A percentile compares a stretch with the other conserved stretches of the same genome.
Conservation (phyloP, 2,797 vertebrate species). For the Typhlichthys subterraneus region DNA sequence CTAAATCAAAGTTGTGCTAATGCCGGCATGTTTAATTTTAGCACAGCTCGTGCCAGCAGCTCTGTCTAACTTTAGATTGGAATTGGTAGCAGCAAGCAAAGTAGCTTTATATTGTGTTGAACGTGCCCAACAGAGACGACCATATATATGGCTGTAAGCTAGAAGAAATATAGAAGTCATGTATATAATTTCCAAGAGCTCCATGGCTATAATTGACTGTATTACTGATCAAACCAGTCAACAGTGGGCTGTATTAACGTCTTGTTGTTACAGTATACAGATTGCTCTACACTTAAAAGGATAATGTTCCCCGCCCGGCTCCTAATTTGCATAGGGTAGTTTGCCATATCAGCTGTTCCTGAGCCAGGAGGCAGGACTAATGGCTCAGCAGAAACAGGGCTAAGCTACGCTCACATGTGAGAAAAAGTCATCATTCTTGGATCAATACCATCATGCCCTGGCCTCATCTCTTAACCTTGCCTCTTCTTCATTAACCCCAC, state of each 20-base stretch:
- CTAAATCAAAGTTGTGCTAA: constrained; percentile 37
- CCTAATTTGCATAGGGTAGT: constrained; percentile 57
- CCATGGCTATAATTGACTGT: background rate
- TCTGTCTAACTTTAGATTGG: constrained; percentile 62
- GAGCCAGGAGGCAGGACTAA: constrained; percentile 73
- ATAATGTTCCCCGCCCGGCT: constrained; percentile 49
- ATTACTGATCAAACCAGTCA: constrained; percentile 11
- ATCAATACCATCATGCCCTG: constrained; percentile 61
- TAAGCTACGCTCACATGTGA: constrained; percentile 60
- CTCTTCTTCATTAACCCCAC: constrained; percentile 56
- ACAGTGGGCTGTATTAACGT: background rate
- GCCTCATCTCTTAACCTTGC: constrained; percentile 58
- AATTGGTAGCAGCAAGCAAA: constrained; percentile 51
- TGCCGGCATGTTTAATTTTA: constrained; percentile 58
- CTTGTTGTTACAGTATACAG: constrained; percentile 3
- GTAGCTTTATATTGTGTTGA: constrained; percentile 52
- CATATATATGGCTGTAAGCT: constrained; percentile 35
- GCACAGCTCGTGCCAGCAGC: constrained; percentile 40
- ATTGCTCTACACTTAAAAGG: constrained; percentile 39
- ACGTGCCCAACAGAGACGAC: constrained; percentile 45
- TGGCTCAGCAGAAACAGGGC: constrained; percentile 76
- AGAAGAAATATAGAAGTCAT: background rate
- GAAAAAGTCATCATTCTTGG: constrained; percentile 56
- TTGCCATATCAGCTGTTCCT: constrained; percentile 74
- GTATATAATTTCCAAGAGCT: background rate